Evolutionary conservation across 2,888 invertebrate genomes (phyloP).

Genomic region (Papilio gigon): DNA sequence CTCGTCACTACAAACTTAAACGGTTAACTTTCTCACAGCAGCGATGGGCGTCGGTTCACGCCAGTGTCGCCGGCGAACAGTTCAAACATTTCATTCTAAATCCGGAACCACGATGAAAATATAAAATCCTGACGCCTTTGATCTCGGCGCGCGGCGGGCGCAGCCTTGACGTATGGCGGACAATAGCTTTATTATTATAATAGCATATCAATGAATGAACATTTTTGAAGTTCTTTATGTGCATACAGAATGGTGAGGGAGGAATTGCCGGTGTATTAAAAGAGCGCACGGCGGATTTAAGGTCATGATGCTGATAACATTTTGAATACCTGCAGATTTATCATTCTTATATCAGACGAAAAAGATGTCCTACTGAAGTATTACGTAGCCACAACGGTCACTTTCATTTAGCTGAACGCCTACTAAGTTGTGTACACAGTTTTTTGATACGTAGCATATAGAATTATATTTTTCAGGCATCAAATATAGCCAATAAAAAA

Average conservation of each 20-base stretch:
- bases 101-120: background rate
- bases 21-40: background rate
- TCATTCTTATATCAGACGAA: background rate
- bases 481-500: too few species aligned
- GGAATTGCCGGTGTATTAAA: background rate
- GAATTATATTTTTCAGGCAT: too few species aligned
- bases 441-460: too few species aligned
- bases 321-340: background rate
- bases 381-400: too few species aligned
- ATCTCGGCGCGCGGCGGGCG: background rate
- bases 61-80: background rate
- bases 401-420: too few species aligned
- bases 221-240: background rate
- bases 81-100: background rate
- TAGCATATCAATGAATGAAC: background rate
- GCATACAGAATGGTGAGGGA: background rate
- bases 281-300: background rate
- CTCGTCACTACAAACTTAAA: slow-evolving; percentile 5
- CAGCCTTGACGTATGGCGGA: background rate
- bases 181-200: background rate
- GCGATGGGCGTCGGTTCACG: slow-evolving; percentile 1
- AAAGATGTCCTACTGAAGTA: too few species aligned
- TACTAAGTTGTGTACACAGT: too few species aligned
- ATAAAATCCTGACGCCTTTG: slow-evolving; percentile 13
- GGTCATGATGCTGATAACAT: background rate